phyloP scores from a whole-genome alignment of 2,113 vertebrate genomes.

The Aramus guarauna region DNA sequence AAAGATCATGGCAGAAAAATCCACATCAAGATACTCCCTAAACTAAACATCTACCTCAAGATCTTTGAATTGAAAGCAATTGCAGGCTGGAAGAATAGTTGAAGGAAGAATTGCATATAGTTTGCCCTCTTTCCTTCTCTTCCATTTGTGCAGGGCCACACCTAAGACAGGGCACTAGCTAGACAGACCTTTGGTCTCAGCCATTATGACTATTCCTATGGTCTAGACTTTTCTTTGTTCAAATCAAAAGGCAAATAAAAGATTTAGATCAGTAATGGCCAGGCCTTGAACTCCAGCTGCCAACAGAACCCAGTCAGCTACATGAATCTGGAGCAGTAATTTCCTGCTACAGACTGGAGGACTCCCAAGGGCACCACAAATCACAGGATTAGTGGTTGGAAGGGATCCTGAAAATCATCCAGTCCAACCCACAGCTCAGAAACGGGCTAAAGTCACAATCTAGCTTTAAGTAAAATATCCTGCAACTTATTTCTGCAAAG shows the following conservation, averaged over 20 bases:
- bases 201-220: background rate
- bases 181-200: background rate
- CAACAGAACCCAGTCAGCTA: background rate
- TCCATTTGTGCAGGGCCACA: background rate
- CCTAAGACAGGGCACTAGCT: background rate
- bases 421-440: background rate
- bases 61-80: background rate
- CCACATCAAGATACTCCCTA: background rate
- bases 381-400: background rate
- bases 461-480: background rate
- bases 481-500: background rate
- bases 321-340: background rate
- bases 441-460: background rate
- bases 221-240: background rate
- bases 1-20: background rate
- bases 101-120: background rate
- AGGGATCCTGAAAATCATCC: background rate
- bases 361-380: background rate
- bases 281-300: background rate
- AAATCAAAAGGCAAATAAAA: background rate
- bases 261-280: background rate
- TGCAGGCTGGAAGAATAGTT: background rate
- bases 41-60: background rate
- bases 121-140: background rate
- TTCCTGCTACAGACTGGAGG: background rate